Percentiles rank a stretch among this genome's conserved stretches.
Conservation (phyloP, 2,797 vertebrate genomes). For the Sebastes minor region DNA sequence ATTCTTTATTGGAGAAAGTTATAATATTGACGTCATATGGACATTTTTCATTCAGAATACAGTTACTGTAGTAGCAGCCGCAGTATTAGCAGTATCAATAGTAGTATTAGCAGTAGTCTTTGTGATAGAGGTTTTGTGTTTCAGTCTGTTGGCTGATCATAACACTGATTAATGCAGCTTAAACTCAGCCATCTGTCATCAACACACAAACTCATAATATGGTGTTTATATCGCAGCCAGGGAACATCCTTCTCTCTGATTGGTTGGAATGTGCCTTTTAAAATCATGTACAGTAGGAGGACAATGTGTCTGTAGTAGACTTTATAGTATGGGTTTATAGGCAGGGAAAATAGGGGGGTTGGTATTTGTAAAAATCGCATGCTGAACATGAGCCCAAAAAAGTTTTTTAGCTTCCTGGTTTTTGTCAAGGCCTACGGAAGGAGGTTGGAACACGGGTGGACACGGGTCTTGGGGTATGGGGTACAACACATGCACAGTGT, state of each 20-base stretch:
- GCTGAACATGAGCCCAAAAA: background rate
- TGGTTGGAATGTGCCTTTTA: conserved; percentile 22
- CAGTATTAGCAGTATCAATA: conserved; percentile 27
- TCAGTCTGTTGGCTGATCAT: conserved; percentile 65
- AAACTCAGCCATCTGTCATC: conserved; percentile 65
- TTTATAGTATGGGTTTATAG: background rate
- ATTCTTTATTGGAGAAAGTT: background rate
- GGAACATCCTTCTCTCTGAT: conserved; percentile 9
- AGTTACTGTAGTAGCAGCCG: background rate
- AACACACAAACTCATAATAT: conserved; percentile 34
- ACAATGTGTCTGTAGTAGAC: background rate
- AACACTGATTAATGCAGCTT: conserved; percentile 71
- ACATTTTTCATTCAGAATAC: background rate
- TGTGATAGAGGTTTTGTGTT: conserved; percentile 47
- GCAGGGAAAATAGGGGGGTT: background rate
- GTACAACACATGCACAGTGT: too few relatives aligned
- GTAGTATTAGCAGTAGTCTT: conserved; percentile 22
- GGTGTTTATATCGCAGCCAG: conserved; percentile 14
- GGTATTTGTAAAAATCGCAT: background rate
- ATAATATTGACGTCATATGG: too few relatives aligned
- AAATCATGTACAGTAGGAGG: conserved; percentile 8
- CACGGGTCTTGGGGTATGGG: too few relatives aligned
- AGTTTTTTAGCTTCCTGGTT: background rate
- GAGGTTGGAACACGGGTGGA: too few relatives aligned
- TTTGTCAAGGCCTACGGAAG: background rate